phyloP scores from a whole-genome alignment of 2,113 vertebrate genomes.

The human region DNA sequence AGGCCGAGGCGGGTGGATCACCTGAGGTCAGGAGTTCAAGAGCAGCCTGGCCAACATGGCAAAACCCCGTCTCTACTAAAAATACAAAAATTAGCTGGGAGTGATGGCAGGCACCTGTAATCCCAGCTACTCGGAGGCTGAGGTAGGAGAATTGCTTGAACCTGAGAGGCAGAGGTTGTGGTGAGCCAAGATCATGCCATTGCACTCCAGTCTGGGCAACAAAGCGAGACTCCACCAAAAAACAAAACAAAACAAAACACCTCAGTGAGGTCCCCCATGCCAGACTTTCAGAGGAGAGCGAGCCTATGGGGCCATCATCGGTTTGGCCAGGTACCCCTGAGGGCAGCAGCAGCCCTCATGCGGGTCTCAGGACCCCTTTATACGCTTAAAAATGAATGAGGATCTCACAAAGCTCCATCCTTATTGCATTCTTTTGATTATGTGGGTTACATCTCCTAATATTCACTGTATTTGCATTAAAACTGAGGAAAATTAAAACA shows the following conservation, averaged over 20 bases:
- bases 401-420: not conserved
- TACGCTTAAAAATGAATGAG: not conserved
- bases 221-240: too few species aligned
- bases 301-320: accelerated
- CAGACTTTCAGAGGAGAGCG: accelerated
- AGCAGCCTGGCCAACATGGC: too few species aligned
- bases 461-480: not conserved
- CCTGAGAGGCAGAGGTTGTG: too few species aligned
- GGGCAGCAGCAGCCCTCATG: not conserved
- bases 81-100: too few species aligned
- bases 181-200: too few species aligned
- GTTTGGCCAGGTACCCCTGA: not conserved
- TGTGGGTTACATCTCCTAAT: accelerated
- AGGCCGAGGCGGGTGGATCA: too few species aligned
- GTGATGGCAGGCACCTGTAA: too few species aligned
- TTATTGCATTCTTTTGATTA: not conserved
- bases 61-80: too few species aligned
- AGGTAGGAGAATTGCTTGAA: too few species aligned
- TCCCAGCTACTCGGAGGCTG: too few species aligned
- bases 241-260: not conserved
- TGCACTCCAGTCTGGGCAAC: too few species aligned
- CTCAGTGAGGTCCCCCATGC: accelerated
- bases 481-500: not conserved
- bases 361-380: not conserved
- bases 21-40: too few species aligned